Base-by-base conservation (phyloP, 2,113 vertebrate species). In the Ptilonorhynchus violaceus region DNA sequence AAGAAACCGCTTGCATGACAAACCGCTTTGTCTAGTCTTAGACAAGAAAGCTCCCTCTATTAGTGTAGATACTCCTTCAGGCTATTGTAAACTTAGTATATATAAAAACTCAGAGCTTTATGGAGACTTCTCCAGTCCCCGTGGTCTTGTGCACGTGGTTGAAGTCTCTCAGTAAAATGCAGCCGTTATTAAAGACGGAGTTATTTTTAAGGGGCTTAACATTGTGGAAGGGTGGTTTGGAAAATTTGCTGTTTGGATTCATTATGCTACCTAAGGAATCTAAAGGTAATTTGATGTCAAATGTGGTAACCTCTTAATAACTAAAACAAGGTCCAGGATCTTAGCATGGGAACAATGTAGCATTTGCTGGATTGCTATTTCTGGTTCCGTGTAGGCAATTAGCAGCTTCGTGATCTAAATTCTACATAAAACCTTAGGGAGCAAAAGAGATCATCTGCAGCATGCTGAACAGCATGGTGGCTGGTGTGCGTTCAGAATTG, bases 141-240 rank as follows among this genome's bases (percentile, higher is more conserved):
- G 0, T 64, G 24, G 16, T 37, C 49, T 53, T 85, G 12, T 44
- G n/a, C 52, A 7, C 0, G 0, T 69, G 19, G 31, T 23, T 80
- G 22, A 80, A 89, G 25, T 75, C 8, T 59, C 49, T 84, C 41
- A 49, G 18, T 72, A 69, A 80, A 77, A 81, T 31, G 19, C 27
- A 81, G 24, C 27, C 20, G n/a, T 78, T 6, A 1, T 56, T 60
- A 79, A 72, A 22, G 13, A 23, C 15, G 13, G 20, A 42, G 18
- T 33, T 88, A 27, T 59, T 83, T 77, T 79, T 67, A 63, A 72
- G 39, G 42, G 17, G 5, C 19, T 73, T 76, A 80, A 59, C 30
- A 58, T 2, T 53, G 30, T 56, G 55, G 24, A 81, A 28, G 12
- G 12, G 5, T 55, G 7, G 12, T 64, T 95, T 84, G 30, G 46